Evolutionary conservation across 2,113 vertebrate genomes (phyloP).

Genomic region (Acrocephalus kingi): DNA sequence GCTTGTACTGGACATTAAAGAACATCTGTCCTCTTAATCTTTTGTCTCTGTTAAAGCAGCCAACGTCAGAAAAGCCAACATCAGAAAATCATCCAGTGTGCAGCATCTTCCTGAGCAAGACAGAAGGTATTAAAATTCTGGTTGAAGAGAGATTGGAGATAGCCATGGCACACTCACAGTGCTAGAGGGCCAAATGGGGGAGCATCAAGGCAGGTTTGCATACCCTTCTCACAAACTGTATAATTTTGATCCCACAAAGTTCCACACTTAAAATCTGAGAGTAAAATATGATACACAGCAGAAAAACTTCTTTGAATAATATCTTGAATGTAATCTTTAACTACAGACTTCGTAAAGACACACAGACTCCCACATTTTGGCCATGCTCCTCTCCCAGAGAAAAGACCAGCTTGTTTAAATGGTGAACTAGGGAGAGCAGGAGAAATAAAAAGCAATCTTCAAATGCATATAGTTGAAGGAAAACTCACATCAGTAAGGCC

Average conservation of each 20-base stretch:
- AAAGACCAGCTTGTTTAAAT: neutral
- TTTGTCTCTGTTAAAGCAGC: neutral
- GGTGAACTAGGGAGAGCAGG: neutral
- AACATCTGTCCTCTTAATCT: neutral
- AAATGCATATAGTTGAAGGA: neutral
- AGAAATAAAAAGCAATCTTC: neutral
- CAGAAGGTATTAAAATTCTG: neutral
- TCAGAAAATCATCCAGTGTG: neutral
- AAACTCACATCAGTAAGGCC: neutral
- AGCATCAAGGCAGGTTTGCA: neutral
- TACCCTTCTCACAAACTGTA: neutral
- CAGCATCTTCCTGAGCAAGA: neutral
- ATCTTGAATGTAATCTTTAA: neutral
- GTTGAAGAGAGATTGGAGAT: neutral
- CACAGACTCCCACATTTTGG: neutral
- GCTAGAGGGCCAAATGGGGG: neutral
- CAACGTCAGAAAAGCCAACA: neutral
- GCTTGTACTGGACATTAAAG: neutral
- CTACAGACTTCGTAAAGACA: neutral
- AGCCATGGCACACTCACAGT: neutral
- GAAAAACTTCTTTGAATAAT: neutral
- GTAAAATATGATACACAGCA: neutral
- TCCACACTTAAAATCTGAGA: neutral
- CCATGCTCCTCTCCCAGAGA: neutral
- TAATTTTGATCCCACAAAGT: neutral